Conservation (phyloP, 2,113 vertebrate species). For the Laticauda colubrina region DNA sequence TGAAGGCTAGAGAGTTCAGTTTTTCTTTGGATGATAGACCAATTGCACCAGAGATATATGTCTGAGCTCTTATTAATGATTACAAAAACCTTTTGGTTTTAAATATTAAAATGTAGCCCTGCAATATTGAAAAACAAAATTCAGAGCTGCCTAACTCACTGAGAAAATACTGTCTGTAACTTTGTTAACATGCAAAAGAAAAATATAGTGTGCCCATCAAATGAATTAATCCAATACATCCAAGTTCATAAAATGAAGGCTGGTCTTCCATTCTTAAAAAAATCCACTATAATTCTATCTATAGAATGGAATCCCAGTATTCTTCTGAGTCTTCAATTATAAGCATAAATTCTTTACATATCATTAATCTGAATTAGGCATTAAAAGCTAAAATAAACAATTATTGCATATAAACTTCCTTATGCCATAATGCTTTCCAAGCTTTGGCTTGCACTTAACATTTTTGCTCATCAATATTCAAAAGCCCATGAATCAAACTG, state of each 20-base stretch:
- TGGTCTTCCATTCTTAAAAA: background rate
- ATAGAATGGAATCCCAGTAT: background rate
- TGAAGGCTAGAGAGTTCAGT: background rate
- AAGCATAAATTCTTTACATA: background rate
- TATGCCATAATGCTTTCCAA: background rate
- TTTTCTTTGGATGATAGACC: background rate
- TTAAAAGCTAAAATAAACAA: background rate
- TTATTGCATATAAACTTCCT: background rate
- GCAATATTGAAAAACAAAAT: background rate
- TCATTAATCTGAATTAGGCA: background rate
- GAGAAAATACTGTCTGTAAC: background rate
- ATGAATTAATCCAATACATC: background rate
- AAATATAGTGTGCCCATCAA: background rate
- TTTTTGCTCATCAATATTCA: background rate
- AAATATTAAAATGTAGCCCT: background rate
- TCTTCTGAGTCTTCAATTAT: background rate
- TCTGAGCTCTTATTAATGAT: background rate
- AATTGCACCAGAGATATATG: background rate
- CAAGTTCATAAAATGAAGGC: background rate
- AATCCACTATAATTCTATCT: background rate
- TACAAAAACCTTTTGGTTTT: background rate
- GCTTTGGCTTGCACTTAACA: background rate
- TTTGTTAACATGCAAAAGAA: background rate
- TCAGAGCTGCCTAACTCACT: background rate
- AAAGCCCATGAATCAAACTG: background rate